Evolutionary conservation across 2,888 invertebrate species (phyloP).

Genomic region (Automeris io): DNA sequence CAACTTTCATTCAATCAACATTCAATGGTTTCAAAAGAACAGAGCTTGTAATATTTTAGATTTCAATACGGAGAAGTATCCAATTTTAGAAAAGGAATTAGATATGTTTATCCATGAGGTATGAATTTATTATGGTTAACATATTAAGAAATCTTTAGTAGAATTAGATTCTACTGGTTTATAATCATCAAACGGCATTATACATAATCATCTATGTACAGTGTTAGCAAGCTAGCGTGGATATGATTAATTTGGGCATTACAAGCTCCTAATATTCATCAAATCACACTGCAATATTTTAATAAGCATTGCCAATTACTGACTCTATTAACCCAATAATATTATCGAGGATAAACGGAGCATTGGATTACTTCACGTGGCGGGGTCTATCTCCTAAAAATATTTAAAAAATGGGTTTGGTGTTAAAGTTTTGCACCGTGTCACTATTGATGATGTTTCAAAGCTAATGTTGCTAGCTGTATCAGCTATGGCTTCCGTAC

Average conservation of each 20-base stretch:
- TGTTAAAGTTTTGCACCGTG: background rate
- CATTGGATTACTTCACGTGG: background rate
- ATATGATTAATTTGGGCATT: background rate
- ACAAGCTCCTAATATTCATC: background rate
- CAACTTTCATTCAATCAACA: no score
- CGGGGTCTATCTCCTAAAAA: background rate
- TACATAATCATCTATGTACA: conserved; percentile 1
- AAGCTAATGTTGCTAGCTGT: background rate
- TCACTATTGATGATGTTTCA: conserved; percentile 1
- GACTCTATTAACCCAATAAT: background rate
- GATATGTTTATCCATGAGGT: no score
- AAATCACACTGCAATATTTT: background rate
- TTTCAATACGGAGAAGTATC: no score
- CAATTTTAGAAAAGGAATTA: no score
- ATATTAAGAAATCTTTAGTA: no score
- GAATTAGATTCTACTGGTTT: no score
- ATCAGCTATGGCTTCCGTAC: conserved; percentile 33
- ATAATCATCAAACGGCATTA: no score
- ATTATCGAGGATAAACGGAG: background rate
- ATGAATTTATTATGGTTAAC: no score
- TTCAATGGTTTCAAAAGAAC: no score
- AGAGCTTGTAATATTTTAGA: no score
- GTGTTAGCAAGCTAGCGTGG: conserved; percentile 1
- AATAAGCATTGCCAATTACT: background rate
- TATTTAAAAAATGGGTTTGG: background rate